Percentiles rank a stretch among this genome's conserved stretches.
phyloP scores from a whole-genome alignment of 2,888 invertebrate genomes.

The Melinaea marsaeus region DNA sequence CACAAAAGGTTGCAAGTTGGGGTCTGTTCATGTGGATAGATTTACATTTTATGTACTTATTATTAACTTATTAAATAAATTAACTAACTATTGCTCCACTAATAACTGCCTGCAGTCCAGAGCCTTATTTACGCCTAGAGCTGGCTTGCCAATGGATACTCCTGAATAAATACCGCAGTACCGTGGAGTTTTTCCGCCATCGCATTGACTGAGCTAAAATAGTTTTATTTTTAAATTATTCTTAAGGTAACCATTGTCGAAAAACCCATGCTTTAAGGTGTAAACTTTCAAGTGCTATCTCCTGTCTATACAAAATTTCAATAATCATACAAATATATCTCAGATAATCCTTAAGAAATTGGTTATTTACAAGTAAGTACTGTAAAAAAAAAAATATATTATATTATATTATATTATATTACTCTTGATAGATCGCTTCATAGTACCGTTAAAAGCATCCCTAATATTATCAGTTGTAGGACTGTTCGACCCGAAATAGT shows the following conservation, averaged over 20 bases:
- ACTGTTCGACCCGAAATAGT: not conserved
- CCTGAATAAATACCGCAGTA: constrained; percentile 91
- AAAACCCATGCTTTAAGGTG: not conserved
- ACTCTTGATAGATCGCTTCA: too few species aligned
- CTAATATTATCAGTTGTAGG: too few species aligned
- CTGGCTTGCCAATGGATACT: constrained; percentile 90
- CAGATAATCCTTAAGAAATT: too few species aligned
- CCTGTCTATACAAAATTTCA: too few species aligned
- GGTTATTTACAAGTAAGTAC: too few species aligned
- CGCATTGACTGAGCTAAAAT: constrained; percentile 84
- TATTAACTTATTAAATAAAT: not conserved
- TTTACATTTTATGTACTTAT: not conserved
- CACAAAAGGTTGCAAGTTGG: too few species aligned
- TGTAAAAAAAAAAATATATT: too few species aligned
- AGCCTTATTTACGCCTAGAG: constrained; percentile 90
- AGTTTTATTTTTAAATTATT: not conserved
- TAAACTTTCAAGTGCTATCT: not conserved
- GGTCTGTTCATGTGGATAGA: not conserved
- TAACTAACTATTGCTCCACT: constrained; percentile 87
- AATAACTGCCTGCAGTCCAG: constrained; percentile 95
- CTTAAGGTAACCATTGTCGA: not conserved
- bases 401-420: too few species aligned
- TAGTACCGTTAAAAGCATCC: too few species aligned
- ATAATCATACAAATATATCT: too few species aligned
- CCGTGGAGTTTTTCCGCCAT: constrained; percentile 91